Percentiles rank a stretch among this genome's conserved stretches.
Conservation (phyloP, 2,113 vertebrate genomes). For the Tragulus kanchil region DNA sequence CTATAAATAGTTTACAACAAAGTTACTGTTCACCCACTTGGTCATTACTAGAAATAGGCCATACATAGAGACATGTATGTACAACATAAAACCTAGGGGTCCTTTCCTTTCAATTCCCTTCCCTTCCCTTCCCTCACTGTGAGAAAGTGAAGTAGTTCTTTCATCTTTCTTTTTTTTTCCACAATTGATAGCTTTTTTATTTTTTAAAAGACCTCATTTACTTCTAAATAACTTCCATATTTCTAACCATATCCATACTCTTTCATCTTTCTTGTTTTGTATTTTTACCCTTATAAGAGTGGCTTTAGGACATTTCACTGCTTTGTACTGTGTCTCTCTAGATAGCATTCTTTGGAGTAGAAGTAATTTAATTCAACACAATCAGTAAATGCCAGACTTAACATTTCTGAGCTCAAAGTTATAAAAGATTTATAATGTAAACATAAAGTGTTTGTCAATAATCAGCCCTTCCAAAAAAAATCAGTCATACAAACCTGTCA, state of each 20-base stretch:
- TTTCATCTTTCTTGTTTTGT: constrained; percentile 55
- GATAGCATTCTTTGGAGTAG: neutral
- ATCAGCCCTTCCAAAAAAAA: neutral
- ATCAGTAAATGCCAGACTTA: neutral
- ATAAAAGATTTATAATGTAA: constrained; percentile 19
- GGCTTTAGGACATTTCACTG: constrained; percentile 21
- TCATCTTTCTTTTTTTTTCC: constrained; percentile 40
- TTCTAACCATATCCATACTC: no score
- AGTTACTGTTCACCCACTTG: neutral
- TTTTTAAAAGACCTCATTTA: no score
- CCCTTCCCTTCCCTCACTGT: neutral
- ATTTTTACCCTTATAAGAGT: neutral
- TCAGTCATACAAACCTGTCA: constrained; percentile 34
- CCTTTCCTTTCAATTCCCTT: neutral
- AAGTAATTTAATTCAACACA: constrained; percentile 43
- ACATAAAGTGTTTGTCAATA: constrained; percentile 40
- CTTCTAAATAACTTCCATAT: no score
- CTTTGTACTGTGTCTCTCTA: neutral
- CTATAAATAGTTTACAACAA: constrained; percentile 20
- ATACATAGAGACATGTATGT: neutral
- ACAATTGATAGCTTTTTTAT: no score
- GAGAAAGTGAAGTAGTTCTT: constrained; percentile 5
- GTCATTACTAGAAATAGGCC: neutral
- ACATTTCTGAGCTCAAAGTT: constrained; percentile 21
- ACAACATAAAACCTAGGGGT: neutral